phyloP scores from a whole-genome alignment of 2,113 vertebrate species.

The Lucifuga dentata region DNA sequence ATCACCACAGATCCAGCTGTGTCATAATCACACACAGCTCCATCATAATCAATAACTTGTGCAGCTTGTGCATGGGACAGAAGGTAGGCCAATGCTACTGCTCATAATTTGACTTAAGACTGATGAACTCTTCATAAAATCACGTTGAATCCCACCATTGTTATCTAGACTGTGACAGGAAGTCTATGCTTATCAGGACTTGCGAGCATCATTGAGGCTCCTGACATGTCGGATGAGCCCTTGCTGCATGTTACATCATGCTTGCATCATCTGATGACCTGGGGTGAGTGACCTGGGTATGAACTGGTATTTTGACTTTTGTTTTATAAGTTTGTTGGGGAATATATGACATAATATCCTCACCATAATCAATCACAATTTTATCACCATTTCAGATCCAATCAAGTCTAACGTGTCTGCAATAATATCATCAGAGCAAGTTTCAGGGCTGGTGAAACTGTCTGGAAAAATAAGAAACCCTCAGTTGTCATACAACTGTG shows the following conservation, averaged over 20 bases:
- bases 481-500: constrained; percentile 53
- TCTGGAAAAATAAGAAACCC: constrained; percentile 40
- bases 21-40: constrained; percentile 74
- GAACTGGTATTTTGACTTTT: background rate
- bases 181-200: constrained; percentile 64
- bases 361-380: background rate
- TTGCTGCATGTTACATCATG: constrained; percentile 56
- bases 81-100: constrained; percentile 41
- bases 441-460: constrained; percentile 55
- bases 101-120: background rate
- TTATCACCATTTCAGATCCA: constrained; percentile 41
- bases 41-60: constrained; percentile 78
- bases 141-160: constrained; percentile 4
- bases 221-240: constrained; percentile 48
- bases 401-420: constrained; percentile 30
- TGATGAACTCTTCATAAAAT: background rate
- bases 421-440: constrained; percentile 50
- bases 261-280: constrained; percentile 49
- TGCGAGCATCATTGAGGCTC: constrained; percentile 43
- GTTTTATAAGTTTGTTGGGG: background rate
- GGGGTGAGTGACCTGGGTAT: constrained; percentile 34
- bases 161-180: constrained; percentile 59
- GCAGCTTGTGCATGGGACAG: constrained; percentile 59
- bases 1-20: constrained; percentile 63
- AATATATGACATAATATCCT: background rate